Evolutionary conservation across 2,113 vertebrate species (phyloP).

Genomic region (Canis aureus): DNA sequence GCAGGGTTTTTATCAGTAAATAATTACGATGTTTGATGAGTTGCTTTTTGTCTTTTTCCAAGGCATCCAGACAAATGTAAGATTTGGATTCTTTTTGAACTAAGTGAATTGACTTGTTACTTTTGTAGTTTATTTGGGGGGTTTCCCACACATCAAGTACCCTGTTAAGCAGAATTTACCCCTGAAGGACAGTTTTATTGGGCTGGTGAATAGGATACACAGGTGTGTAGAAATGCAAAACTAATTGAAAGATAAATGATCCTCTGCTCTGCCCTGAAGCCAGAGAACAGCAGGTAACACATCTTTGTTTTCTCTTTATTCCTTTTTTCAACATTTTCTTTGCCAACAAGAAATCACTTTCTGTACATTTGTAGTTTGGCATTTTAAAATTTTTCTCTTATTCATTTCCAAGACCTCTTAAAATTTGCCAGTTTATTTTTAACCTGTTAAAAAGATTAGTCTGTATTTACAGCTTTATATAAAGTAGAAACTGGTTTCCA

Average conservation of each 20-base stretch:
- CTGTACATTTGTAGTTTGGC: slow-evolving; percentile 33
- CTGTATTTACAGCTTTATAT: not conserved
- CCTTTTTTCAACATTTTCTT: slow-evolving; percentile 35
- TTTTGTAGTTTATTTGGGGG: not conserved
- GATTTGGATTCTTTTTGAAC: not conserved
- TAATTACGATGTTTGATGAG: not conserved
- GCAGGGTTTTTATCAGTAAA: not conserved
- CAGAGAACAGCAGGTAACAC: slow-evolving; percentile 35
- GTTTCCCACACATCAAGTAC: not conserved
- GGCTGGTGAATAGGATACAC: not conserved
- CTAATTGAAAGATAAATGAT: slow-evolving; percentile 67
- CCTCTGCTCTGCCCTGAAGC: slow-evolving; percentile 7
- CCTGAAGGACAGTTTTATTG: not conserved
- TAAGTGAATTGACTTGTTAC: slow-evolving; percentile 39
- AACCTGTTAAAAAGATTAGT: slow-evolving; percentile 11
- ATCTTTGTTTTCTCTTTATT: not conserved
- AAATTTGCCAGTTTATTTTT: not conserved
- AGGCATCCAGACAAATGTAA: not conserved
- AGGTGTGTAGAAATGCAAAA: slow-evolving; percentile 50
- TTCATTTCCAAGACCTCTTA: slow-evolving; percentile 63
- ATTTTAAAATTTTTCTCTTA: slow-evolving; percentile 40
- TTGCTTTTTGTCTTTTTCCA: not conserved
- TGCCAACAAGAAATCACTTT: not conserved
- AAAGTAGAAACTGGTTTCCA: not conserved
- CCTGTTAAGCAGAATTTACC: slow-evolving; percentile 50